These are phyloP conservation scores for Prolemur simus DNA, from an alignment of 2,113 vertebrate species.

Conservation along the genomic window DNA sequence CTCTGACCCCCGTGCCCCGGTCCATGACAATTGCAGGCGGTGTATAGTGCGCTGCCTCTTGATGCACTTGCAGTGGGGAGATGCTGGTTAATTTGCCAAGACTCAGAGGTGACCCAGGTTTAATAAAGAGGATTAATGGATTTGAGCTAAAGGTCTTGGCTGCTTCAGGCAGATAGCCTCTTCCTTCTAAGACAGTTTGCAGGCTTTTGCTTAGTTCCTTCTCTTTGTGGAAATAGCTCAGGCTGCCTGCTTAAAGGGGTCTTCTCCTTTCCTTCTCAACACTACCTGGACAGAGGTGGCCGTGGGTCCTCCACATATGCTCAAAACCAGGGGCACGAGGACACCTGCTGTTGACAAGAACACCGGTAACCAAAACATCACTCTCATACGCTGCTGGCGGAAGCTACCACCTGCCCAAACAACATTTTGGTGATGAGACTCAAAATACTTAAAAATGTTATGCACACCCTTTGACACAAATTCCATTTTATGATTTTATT, in stretches of 20 bases:
- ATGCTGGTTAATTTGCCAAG: constrained; percentile 88
- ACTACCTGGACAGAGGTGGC: not conserved
- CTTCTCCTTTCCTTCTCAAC: not conserved
- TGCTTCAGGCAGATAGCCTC: constrained; percentile 87
- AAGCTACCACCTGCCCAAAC: not conserved
- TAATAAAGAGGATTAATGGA: constrained; percentile 92
- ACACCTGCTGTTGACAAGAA: not conserved
- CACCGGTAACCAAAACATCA: not conserved
- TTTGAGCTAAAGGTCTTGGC: constrained; percentile 89
- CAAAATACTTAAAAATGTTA: not conserved
- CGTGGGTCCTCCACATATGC: rapidly evolving
- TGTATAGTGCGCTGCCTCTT: constrained; percentile 76
- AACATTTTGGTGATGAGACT: not conserved
- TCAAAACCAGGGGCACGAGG: not conserved
- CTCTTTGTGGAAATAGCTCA: constrained; percentile 64
- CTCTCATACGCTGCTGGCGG: not conserved
- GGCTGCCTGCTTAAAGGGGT: constrained; percentile 52
- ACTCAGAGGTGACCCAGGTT: constrained; percentile 88
- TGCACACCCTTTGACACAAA: not conserved
- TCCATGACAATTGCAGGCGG: constrained; percentile 84
- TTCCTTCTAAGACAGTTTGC: constrained; percentile 81
- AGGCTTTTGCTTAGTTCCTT: constrained; percentile 62
- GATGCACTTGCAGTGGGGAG: constrained; percentile 85
- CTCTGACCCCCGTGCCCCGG: constrained; percentile 81
- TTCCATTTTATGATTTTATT: not conserved